Conservation (phyloP, 2,888 invertebrate species). For the Oscheius sp. region DNA sequence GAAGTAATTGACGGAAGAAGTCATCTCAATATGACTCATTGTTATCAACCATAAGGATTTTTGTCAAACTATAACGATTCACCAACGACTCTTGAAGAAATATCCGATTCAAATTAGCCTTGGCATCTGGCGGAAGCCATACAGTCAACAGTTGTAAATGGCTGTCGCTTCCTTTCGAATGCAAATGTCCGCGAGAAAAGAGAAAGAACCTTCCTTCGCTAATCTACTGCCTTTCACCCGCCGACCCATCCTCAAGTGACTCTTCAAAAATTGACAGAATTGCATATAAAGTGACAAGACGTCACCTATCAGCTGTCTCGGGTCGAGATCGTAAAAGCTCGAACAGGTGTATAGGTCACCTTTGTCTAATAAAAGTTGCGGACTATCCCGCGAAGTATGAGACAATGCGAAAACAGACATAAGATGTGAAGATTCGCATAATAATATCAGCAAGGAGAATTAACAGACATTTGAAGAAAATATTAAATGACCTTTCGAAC, state of each 20-base stretch:
- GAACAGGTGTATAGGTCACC: not conserved
- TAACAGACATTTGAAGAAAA: not conserved
- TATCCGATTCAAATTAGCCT: constrained; percentile 10
- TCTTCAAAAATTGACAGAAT: constrained; percentile 13
- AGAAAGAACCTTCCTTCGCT: constrained; percentile 48
- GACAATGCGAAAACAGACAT: constrained; percentile 20
- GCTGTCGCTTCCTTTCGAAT: constrained; percentile 16
- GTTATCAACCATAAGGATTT: not conserved
- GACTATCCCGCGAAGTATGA: not conserved
- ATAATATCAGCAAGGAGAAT: not conserved
- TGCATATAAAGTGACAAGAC: constrained; percentile 17
- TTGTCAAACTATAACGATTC: not conserved
- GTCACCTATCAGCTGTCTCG: not conserved
- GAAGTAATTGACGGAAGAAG: constrained; percentile 17
- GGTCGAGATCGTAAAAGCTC: not conserved
- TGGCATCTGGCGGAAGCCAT: constrained; percentile 28
- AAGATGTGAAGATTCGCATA: not conserved
- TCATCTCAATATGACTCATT: not conserved
- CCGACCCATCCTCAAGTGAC: not conserved
- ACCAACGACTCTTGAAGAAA: not conserved
- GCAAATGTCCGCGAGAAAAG: constrained; percentile 13
- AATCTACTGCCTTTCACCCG: constrained; percentile 41
- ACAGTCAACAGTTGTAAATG: constrained; percentile 19
- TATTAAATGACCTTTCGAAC: not conserved
- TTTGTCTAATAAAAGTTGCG: not conserved